Base-by-base conservation (phyloP, 1,140 invertebrate species). In the Asobara japonica region DNA sequence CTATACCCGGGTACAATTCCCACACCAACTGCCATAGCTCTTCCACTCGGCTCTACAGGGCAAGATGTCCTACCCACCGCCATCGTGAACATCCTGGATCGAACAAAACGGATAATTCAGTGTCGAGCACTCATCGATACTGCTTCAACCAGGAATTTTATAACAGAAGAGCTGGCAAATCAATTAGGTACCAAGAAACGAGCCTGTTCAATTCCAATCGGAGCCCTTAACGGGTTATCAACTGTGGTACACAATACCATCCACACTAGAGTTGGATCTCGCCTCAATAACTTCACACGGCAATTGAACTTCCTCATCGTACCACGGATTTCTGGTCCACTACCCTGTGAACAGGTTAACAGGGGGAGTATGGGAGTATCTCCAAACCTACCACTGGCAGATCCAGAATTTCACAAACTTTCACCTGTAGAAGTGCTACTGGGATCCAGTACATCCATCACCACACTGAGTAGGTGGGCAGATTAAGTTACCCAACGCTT, bases 331-430 rank as follows among this genome's bases (percentile, higher is more conserved):
- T 22, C 66, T 10, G 33, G 73, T 27, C 38, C 30, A 0, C 13
- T 62, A 20, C 74, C 76, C 13, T 36, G 13, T 11, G 61, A 75
- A 65, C 61, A 20, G 0, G 30, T 79, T 38, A 48, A 62, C 6
- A 20, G 73, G 18, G 61, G 74, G 38, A 11, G 3, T 4, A 18
- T 80, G 18, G 16, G 41, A 30, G 75, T 77, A 33, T 76, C 31
- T 33, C 41, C 3, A 45, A 76, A 78, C 27, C 30, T 75, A 11
- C 6, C 38, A 22, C 27, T 79, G 10, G 75, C 77, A 1, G 76
- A 81, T 66, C 74, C 74, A 11, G n/a, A 69, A 8, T 79, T 78
- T 65, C 45, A 78, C 10, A 68, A 72, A 48, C 73, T 76, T 0
- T 18, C 56, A 10, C 27, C 71, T 41, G 51, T 79, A 4, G 66